Base-by-base conservation (phyloP, 2,888 invertebrate genomes). In the Esperia sulphurella region DNA sequence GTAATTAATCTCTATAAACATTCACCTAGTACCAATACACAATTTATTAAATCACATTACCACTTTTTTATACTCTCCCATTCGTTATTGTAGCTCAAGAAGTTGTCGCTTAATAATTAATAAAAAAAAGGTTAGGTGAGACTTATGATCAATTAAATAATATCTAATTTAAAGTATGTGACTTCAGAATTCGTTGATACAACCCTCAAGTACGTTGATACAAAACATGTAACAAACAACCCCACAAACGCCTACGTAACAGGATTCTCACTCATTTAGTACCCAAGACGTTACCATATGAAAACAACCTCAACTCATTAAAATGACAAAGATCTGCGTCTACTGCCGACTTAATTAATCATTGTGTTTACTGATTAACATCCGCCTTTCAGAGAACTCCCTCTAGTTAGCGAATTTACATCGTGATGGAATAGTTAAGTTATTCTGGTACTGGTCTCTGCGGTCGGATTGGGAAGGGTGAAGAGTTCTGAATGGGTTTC, bases 301-400 rank as follows among this genome's bases (percentile, higher is more conserved):
- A 83, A 80, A 75, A 68, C 70, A 61, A 65, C 59, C 58, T 62
- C 35, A 58, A 53, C 78, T 83, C 79, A 84, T 86, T 82, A 79
- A 73, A 86, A 86, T 85, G 78, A 85, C 86, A 87, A 88, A 83
- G 84, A 82, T 79, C 75, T 68, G 39, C 67, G 65, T 65, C 71
- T 65, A 50, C 68, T 53, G 51, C 69, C 72, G 80, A 80, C 75
- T 85, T 82, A 83, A 87, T 86, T 86, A 85, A 84, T 87, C 83
- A 84, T 83, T 83, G 82, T 80, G 71, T 79, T 80, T 75, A 72
- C 79, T 82, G 79, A 84, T 84, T 81, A 79, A 75, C 83, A 82
- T 83, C 68, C 69, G 64, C 68, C 65, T 71, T 76, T 73, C 71
- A 75, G 71, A 65, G 72, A 76, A 74, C 70, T 78, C 21, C 71